Percentiles rank a stretch among this genome's conserved stretches.
Evolutionary conservation across 2,113 vertebrate genomes (phyloP).

Genomic region (Mormyrus iriodes): DNA sequence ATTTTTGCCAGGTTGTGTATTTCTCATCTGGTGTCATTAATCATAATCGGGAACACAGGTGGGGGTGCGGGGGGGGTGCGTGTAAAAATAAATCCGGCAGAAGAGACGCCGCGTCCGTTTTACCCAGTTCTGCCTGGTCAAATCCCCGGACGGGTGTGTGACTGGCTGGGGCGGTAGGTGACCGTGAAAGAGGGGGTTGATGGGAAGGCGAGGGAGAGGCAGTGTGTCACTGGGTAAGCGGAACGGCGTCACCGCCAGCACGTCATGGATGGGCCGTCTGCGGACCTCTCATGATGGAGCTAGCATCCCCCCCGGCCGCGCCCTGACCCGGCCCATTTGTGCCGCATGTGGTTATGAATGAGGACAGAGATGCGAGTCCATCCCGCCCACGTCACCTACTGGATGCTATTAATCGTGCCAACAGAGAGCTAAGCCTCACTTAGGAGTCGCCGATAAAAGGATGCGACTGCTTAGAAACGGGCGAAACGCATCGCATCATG

Average conservation of each 20-base stretch:
- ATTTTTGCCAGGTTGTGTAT: slow-evolving; percentile 52
- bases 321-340: background rate
- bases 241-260: background rate
- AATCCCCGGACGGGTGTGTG: slow-evolving; percentile 13
- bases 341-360: background rate
- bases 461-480: background rate
- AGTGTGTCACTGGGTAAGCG: slow-evolving; percentile 20
- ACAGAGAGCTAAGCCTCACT: background rate
- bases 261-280: background rate
- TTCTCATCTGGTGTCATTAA: slow-evolving; percentile 56
- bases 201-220: background rate
- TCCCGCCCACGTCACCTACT: background rate
- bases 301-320: background rate
- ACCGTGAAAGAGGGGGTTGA: background rate
- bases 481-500: background rate
- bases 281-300: background rate
- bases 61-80: slow-evolving; percentile 22
- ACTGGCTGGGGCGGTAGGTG: background rate
- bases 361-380: background rate
- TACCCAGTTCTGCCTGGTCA: slow-evolving; percentile 29
- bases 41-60: slow-evolving; percentile 69
- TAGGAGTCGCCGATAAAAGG: background rate
- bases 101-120: slow-evolving; percentile 49
- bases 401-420: background rate
- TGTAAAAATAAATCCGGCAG: slow-evolving; percentile 35